A percentile compares a stretch with the other conserved stretches of the same genome.
Evolutionary conservation across 2,888 invertebrate species (phyloP).

Genomic region (Drosophila cracens): DNA sequence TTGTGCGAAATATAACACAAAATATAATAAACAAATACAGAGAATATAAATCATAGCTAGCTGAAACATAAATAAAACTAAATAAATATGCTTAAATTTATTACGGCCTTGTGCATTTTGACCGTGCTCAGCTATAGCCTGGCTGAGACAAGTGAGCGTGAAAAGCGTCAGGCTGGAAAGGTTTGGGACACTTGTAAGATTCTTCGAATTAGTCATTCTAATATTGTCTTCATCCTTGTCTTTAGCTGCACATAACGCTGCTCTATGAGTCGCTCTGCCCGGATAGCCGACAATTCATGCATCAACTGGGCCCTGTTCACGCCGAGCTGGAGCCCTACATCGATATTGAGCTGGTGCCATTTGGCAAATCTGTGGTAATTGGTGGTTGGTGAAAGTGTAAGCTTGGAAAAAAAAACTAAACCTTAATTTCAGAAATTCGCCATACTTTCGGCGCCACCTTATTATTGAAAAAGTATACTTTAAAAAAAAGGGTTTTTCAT

Average conservation of each 20-base stretch:
- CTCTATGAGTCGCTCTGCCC: slow-evolving; percentile 88
- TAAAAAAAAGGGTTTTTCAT: background rate
- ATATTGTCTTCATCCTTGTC: background rate
- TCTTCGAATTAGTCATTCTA: background rate
- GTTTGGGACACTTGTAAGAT: slow-evolving; percentile 11
- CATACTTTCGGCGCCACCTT: fast-evolving
- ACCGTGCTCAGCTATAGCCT: slow-evolving; percentile 40
- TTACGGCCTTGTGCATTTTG: slow-evolving; percentile 20
- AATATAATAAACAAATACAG: background rate
- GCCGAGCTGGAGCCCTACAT: slow-evolving; percentile 86
- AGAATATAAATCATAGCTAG: background rate
- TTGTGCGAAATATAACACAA: slow-evolving; percentile 1
- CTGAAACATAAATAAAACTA: background rate
- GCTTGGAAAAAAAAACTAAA: background rate
- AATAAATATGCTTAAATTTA: slow-evolving; percentile 44
- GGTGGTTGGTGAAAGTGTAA: slow-evolving; percentile 64
- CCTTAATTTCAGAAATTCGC: background rate
- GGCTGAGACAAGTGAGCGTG: slow-evolving; percentile 33
- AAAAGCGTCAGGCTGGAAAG: slow-evolving; percentile 54
- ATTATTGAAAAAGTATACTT: background rate
- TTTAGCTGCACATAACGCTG: slow-evolving; percentile 86
- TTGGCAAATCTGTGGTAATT: slow-evolving; percentile 87
- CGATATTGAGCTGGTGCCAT: slow-evolving; percentile 87
- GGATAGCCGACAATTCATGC: slow-evolving; percentile 87
- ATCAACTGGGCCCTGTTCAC: slow-evolving; percentile 86